These are phyloP conservation scores for Stichopus chloronotus DNA, from an alignment of 35 echinoderm and acorn worm species.

Conservation along the genomic window DNA sequence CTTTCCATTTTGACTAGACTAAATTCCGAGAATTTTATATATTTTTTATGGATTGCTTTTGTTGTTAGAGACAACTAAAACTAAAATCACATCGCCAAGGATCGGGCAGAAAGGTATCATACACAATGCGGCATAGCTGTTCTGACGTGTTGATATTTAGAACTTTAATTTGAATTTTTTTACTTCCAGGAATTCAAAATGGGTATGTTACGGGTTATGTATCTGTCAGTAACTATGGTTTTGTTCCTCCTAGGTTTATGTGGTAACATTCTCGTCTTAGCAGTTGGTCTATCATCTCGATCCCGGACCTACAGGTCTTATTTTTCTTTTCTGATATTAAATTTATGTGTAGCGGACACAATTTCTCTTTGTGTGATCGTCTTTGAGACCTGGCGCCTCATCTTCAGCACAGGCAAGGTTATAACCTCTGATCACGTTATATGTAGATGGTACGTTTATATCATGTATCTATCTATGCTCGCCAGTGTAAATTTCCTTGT, in stretches of 20 bases:
- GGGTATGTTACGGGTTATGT: neutral
- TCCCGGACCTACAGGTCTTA: slow-evolving; percentile 4
- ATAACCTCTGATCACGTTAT: neutral
- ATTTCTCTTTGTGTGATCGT: slow-evolving; percentile 2
- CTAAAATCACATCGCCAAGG: no score
- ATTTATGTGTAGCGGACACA: neutral
- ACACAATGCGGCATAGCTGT: no score
- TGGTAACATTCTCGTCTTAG: neutral
- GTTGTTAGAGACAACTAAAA: no score
- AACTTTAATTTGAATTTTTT: no score
- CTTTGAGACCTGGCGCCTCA: neutral
- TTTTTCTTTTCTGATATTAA: slow-evolving; percentile 11
- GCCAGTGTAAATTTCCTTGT: slow-evolving; percentile 16
- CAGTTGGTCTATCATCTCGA: neutral
- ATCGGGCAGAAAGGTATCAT: no score
- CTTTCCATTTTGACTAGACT: no score
- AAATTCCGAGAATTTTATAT: no score
- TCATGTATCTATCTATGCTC: slow-evolving; percentile 6
- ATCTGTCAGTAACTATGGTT: neutral
- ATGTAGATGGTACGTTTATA: slow-evolving; percentile 3
- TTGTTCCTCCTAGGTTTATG: neutral
- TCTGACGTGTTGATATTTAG: no score
- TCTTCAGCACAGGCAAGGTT: slow-evolving; percentile 5
- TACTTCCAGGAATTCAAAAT: no score
- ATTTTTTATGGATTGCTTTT: no score